Evolutionary conservation across 2,888 invertebrate genomes (phyloP).

Genomic region (Sarcophaga subvicina): DNA sequence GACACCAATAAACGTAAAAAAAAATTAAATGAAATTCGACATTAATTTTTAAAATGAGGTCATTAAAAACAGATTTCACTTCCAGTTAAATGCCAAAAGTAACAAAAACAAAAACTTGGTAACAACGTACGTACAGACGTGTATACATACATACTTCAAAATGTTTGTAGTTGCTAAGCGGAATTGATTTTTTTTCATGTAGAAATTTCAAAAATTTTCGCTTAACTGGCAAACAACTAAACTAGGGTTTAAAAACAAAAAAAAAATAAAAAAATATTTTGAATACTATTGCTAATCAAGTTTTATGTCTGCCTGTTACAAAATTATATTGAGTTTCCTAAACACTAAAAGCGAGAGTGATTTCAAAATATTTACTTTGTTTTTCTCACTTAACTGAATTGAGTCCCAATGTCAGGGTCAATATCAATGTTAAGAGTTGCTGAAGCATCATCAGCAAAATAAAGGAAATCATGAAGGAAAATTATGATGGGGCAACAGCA

Average conservation of each 20-base stretch:
- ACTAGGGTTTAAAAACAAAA: background rate
- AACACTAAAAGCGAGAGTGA: slow-evolving; percentile 39
- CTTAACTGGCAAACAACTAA: no score
- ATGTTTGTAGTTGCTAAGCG: slow-evolving; percentile 25
- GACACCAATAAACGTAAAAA: background rate
- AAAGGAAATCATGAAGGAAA: slow-evolving; percentile 45
- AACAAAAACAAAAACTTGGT: background rate
- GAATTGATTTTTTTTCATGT: background rate
- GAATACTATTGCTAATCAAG: background rate
- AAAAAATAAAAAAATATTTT: no score
- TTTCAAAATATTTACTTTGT: background rate
- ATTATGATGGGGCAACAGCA: slow-evolving; percentile 25
- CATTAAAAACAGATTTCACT: slow-evolving; percentile 16
- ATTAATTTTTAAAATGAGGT: background rate
- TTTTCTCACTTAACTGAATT: background rate
- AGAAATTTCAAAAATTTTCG: no score
- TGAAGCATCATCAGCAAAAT: background rate
- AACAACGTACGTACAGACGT: background rate
- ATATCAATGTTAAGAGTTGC: slow-evolving; percentile 9
- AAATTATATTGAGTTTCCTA: slow-evolving; percentile 40
- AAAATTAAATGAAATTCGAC: background rate
- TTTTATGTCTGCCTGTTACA: slow-evolving; percentile 47
- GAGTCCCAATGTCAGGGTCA: slow-evolving; percentile 50
- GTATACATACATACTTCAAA: no score
- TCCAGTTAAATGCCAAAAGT: background rate